Percentiles rank a stretch among this genome's conserved stretches.
These are phyloP conservation scores for Lanius ludovicianus DNA, from an alignment of 2,113 vertebrate genomes.

Conservation along the genomic window DNA sequence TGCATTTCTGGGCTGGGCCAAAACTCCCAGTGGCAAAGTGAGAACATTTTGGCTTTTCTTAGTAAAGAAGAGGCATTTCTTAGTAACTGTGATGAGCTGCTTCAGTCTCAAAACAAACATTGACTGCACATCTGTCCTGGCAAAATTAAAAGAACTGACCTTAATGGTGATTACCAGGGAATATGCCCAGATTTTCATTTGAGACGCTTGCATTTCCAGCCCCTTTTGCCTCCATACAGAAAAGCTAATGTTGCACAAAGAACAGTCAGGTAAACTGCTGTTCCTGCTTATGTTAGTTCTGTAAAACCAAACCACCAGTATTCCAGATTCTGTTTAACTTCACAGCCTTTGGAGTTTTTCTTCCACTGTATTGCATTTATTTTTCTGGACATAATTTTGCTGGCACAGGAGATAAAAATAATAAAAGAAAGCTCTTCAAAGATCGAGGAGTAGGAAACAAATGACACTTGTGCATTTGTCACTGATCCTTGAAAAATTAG, in stretches of 20 bases:
- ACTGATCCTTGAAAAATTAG: conserved; percentile 20
- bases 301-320: background rate
- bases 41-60: background rate
- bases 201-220: background rate
- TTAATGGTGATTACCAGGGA: background rate
- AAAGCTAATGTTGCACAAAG: background rate
- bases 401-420: background rate
- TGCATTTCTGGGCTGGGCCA: background rate
- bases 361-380: background rate
- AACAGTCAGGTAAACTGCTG: background rate
- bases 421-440: background rate
- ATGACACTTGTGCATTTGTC: background rate
- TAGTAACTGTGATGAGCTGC: background rate
- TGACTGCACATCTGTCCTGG: background rate
- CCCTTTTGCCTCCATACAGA: background rate
- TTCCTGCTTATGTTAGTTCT: background rate
- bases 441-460: background rate
- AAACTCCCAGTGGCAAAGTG: background rate
- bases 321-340: background rate
- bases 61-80: background rate
- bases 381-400: background rate
- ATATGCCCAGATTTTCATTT: background rate
- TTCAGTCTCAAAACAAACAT: background rate
- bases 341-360: background rate
- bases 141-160: background rate